Percentiles rank a stretch among this genome's conserved stretches.
Conservation (phyloP, 2,113 vertebrate species). For the Excalfactoria chinensis region DNA sequence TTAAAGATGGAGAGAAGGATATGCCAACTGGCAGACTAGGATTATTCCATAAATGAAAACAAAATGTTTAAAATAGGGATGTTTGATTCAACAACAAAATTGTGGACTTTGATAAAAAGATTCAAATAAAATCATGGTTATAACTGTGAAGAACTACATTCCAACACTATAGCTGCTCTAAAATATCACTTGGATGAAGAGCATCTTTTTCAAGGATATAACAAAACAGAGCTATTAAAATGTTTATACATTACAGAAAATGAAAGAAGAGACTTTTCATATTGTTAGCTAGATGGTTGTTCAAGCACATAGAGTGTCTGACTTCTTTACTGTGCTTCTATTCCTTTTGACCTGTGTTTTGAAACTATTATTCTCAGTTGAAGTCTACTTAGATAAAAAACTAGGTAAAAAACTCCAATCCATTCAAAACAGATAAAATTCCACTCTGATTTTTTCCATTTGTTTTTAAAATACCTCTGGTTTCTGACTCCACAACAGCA, state of each 20-base stretch:
- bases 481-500: neutral
- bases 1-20: constrained; percentile 20
- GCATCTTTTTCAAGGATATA: neutral
- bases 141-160: neutral
- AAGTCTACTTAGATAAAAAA: neutral
- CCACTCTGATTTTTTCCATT: neutral
- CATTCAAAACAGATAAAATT: neutral
- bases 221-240: neutral
- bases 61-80: neutral
- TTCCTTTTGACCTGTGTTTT: neutral
- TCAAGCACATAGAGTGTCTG: neutral
- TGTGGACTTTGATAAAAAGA: neutral
- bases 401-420: neutral
- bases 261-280: neutral
- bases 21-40: constrained; percentile 7
- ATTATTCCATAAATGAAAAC: neutral
- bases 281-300: neutral
- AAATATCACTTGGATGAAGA: neutral
- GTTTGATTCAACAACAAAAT: neutral
- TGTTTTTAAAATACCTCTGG: neutral
- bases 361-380: neutral
- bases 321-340: neutral
- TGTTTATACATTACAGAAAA: constrained; percentile 14
- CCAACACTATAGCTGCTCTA: neutral
- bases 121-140: neutral